Evolutionary conservation across 2,888 invertebrate species (phyloP), one percentile per base, ranked within the genome.

Genomic region (Rhagonycha lutea): DNA sequence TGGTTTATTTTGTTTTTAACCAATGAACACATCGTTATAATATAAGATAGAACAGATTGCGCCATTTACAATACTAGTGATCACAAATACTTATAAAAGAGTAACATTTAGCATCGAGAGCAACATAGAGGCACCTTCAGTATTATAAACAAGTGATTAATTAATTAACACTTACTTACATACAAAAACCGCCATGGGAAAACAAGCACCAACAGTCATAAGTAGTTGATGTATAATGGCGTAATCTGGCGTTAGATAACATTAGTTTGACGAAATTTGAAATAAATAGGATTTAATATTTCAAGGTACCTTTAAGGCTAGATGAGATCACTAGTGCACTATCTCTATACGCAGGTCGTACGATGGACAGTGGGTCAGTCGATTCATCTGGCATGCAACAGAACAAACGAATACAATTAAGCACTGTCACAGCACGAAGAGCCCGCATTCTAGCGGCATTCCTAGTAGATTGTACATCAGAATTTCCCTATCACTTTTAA

Each of bases 291-390:
- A 85, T 86, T 85, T 80, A 85, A 84, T 85, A 84, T 85, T 85
- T 86, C 84, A 86, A 86, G 86, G 86, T 86, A 87, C 86, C 86
- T 82, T 87, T 87, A 87, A 87, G 87, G 87, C 87, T 88, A 88
- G 85, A 86, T 86, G 86, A 87, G 87, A 87, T 87, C 88, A 87
- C 87, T 87, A 88, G 86, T 86, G 85, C 85, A 85, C 85, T 86
- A 86, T 83, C 84, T 82, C 85, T 85, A 85, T 84, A 83, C 82
- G 83, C 83, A 83, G 80, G 83, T 83, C 84, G 84, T 83, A 83
- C 81, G 83, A 83, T 83, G 83, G 82, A 83, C 83, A 81, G 79
- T 79, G 81, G 70, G 80, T 78, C 77, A 73, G 77, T 78, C 79
- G 73, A 74, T 78, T 76, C 76, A 74, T 75, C 72, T 79, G 75